Conservation (phyloP, 2,113 vertebrate species). For the Albula glossodonta region DNA sequence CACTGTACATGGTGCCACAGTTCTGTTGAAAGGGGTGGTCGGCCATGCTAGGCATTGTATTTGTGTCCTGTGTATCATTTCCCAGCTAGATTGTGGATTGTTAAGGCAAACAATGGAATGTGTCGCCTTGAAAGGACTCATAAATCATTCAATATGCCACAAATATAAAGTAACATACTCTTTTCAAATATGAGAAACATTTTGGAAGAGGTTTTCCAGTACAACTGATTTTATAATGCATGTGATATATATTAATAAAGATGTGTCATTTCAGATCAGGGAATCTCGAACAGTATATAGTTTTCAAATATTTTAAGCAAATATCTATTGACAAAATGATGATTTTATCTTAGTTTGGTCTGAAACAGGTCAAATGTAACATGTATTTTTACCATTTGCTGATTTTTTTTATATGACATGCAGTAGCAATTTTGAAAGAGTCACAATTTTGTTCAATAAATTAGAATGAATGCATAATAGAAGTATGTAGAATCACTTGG, state of each 20-base stretch:
- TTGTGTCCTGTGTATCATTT: constrained; percentile 52
- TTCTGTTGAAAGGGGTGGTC: constrained; percentile 33
- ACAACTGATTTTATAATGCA: background rate
- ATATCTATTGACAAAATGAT: no score
- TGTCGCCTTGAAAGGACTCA: constrained; percentile 38
- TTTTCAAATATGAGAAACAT: constrained; percentile 7
- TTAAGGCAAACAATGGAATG: constrained; percentile 47
- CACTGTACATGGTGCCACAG: constrained; percentile 33
- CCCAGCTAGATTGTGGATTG: constrained; percentile 48
- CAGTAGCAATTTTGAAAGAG: background rate
- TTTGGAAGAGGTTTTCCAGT: background rate
- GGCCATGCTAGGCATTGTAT: constrained; percentile 47
- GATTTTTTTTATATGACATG: background rate
- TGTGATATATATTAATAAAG: background rate
- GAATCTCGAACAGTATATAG: no score
- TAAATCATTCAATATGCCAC: constrained; percentile 40
- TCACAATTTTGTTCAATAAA: background rate
- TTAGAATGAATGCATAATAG: no score
- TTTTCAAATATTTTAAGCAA: no score
- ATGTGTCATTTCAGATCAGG: background rate
- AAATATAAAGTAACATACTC: constrained; percentile 36
- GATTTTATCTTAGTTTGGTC: background rate
- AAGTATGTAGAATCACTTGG: no score
- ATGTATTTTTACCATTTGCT: background rate
- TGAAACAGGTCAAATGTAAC: background rate